Conservation (phyloP, 2,888 invertebrate genomes). For the Zaprionus obscuricornis region DNA sequence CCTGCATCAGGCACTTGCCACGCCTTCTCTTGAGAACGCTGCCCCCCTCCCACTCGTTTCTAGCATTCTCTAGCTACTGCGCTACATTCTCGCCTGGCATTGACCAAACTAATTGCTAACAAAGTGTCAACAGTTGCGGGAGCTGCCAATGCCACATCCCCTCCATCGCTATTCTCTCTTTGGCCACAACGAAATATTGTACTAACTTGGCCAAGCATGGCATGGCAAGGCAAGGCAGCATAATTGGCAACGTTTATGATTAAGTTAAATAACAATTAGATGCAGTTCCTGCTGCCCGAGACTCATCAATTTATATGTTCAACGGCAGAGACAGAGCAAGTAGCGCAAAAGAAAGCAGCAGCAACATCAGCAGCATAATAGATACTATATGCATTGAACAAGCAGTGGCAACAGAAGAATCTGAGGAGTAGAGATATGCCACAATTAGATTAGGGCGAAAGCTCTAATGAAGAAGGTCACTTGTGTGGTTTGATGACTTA, state of each 20-base stretch:
- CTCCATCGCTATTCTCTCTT: too few species aligned
- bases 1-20: conserved; percentile 42
- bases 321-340: neutral
- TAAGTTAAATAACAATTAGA: conserved; percentile 71
- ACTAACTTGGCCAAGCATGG: neutral
- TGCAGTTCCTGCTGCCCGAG: conserved; percentile 39
- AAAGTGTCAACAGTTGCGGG: conserved; percentile 70
- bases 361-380: neutral
- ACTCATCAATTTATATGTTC: neutral
- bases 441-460: too few species aligned
- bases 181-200: conserved; percentile 3
- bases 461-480: too few species aligned
- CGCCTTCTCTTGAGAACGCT: conserved; percentile 7
- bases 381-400: too few species aligned
- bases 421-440: too few species aligned
- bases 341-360: neutral
- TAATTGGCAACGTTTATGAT: conserved; percentile 66
- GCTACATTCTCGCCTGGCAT: conserved; percentile 4
- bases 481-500: too few species aligned
- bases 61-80: too few species aligned
- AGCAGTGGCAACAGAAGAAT: too few species aligned
- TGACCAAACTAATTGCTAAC: conserved; percentile 67
- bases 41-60: neutral
- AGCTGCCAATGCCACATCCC: too few species aligned
- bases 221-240: neutral